Conservation (phyloP, 1,140 invertebrate genomes). For the Dolichoris vasculosae region DNA sequence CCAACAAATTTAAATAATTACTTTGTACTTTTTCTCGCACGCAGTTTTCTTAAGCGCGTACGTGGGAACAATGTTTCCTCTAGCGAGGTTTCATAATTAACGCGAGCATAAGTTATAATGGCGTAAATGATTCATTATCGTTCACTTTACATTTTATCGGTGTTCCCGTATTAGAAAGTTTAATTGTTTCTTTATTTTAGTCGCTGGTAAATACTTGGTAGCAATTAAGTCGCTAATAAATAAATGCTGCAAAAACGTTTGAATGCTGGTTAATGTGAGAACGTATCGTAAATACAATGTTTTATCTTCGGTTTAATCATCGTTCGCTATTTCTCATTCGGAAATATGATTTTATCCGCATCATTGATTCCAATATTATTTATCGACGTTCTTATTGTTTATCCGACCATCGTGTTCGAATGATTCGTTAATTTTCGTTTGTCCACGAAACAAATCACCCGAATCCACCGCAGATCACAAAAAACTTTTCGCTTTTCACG, state of each 20-base stretch:
- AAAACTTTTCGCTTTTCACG: background rate
- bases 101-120: background rate
- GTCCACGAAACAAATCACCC: background rate
- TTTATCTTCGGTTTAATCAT: no score
- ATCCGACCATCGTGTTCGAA: no score
- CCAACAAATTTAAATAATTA: constrained; percentile 34
- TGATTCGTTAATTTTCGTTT: background rate
- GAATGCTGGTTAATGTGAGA: no score
- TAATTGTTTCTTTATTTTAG: background rate
- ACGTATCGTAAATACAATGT: no score
- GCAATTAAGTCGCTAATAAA: no score
- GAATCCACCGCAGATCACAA: background rate
- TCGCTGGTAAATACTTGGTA: no score
- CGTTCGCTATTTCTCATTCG: no score
- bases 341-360: background rate
- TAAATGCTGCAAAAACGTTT: no score
- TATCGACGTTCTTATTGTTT: background rate
- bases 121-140: background rate
- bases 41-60: background rate
- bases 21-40: background rate
- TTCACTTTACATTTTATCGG: background rate
- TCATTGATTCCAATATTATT: background rate
- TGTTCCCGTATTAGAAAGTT: no score
- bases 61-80: background rate
- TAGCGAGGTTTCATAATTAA: background rate